These are phyloP conservation scores for Drosophila santomea DNA, from an alignment of 1,140 invertebrate species.

Conservation along the genomic window DNA sequence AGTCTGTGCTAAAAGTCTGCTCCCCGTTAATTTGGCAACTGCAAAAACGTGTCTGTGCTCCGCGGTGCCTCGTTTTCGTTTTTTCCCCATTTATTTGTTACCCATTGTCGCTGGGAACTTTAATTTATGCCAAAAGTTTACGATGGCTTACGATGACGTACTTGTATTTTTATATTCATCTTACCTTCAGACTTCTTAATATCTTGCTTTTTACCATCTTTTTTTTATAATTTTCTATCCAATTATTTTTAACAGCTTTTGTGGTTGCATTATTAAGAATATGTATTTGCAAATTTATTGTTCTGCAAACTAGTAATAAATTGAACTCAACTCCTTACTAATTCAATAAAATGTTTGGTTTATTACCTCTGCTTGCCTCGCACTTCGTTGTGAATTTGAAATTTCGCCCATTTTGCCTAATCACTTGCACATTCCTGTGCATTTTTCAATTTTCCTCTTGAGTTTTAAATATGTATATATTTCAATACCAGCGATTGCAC, in stretches of 20 bases:
- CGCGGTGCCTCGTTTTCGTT: neutral
- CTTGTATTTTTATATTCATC: neutral
- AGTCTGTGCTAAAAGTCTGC: constrained; percentile 65
- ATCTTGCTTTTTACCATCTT: neutral
- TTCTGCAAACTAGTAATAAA: too few species aligned
- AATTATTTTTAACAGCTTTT: neutral
- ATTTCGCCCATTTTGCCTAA: neutral
- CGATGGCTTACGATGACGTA: constrained; percentile 6
- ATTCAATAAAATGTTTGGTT: too few species aligned
- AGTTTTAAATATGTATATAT: constrained; percentile 10
- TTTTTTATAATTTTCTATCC: neutral
- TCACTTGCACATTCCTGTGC: neutral
- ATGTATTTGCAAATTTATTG: too few species aligned
- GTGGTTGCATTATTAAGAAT: too few species aligned
- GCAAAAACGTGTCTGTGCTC: constrained; percentile 31
- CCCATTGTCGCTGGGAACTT: constrained; percentile 14
- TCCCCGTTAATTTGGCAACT: constrained; percentile 71
- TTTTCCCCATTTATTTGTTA: constrained; percentile 20
- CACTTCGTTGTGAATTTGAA: too few species aligned
- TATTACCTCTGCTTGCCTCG: too few species aligned
- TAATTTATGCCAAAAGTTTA: constrained; percentile 2
- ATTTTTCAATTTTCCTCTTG: neutral
- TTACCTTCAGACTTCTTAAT: neutral
- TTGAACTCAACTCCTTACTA: too few species aligned
- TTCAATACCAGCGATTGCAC: constrained; percentile 20